Percentiles rank a stretch among this genome's conserved stretches.
Evolutionary conservation across 2,888 invertebrate species (phyloP).

Genomic region (Phytoseiulus persimilis): DNA sequence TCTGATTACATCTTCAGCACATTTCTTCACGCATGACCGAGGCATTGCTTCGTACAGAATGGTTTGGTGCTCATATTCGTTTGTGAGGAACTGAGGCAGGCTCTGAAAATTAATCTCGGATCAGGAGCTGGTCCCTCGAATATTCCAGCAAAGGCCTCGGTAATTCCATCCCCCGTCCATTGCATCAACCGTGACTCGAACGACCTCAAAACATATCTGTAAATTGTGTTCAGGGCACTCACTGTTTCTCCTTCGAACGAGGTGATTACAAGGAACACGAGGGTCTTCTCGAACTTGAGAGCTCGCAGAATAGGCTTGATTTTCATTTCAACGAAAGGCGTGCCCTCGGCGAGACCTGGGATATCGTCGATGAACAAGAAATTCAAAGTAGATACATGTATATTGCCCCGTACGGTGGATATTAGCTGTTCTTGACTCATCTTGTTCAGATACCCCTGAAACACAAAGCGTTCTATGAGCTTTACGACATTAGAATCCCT

Average conservation of each 20-base stretch:
- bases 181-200: too few relatives aligned
- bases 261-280: slow-evolving; percentile 8
- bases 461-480: too few relatives aligned
- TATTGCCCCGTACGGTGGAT: not conserved
- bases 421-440: not conserved
- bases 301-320: not conserved
- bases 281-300: slow-evolving; percentile 16
- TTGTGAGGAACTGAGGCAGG: not conserved
- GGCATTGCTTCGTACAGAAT: not conserved
- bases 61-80: not conserved
- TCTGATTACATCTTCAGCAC: slow-evolving; percentile 6
- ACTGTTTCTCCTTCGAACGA: not conserved
- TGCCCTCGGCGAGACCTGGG: slow-evolving; percentile 6
- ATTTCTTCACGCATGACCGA: slow-evolving; percentile 15
- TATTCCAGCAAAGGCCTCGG: too few relatives aligned
- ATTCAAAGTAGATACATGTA: not conserved
- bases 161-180: too few relatives aligned
- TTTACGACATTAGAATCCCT: too few relatives aligned
- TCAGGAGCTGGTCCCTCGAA: too few relatives aligned
- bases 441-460: slow-evolving; percentile 7
- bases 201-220: too few relatives aligned
- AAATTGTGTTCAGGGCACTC: not conserved
- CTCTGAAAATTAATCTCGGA: not conserved
- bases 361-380: slow-evolving; percentile 24
- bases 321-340: slow-evolving; percentile 22